A percentile compares a stretch with the other conserved stretches of the same genome.
These are phyloP conservation scores for Andrena minutula DNA, from an alignment of 2,888 invertebrate species.

Conservation along the genomic window DNA sequence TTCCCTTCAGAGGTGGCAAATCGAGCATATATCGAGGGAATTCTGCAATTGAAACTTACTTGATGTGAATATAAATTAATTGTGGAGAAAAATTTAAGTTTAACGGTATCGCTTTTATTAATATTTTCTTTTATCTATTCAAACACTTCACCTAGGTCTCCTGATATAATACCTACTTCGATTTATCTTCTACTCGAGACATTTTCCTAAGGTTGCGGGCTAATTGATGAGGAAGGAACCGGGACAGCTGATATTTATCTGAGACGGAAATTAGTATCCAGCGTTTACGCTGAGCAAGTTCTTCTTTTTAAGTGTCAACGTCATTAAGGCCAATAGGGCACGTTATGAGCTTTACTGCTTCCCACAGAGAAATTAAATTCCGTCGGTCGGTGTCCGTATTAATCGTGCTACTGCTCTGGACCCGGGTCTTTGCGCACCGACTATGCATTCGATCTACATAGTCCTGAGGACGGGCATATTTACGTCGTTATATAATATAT, in stretches of 20 bases:
- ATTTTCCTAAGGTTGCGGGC: not conserved
- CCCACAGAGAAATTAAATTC: slow-evolving; percentile 14
- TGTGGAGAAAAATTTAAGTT: not conserved
- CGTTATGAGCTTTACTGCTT: slow-evolving; percentile 3
- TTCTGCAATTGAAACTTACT: no score
- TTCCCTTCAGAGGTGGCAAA: no score
- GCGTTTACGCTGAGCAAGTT: not conserved
- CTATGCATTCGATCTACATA: not conserved
- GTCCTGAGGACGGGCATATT: not conserved
- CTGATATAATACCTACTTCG: not conserved
- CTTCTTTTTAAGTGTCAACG: not conserved
- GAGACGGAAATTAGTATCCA: not conserved
- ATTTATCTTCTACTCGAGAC: not conserved
- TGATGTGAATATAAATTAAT: no score
- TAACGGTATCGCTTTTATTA: not conserved
- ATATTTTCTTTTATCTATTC: not conserved
- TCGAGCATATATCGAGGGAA: not conserved
- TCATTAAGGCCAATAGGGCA: not conserved
- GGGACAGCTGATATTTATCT: not conserved
- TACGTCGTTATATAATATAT: not conserved
- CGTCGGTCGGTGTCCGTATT: slow-evolving; percentile 8
- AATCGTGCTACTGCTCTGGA: not conserved
- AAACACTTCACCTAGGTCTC: not conserved
- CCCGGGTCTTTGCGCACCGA: not conserved
- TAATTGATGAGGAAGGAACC: not conserved